Conservation (phyloP, 2,888 invertebrate species). For the Neocrepidodera transversa region DNA sequence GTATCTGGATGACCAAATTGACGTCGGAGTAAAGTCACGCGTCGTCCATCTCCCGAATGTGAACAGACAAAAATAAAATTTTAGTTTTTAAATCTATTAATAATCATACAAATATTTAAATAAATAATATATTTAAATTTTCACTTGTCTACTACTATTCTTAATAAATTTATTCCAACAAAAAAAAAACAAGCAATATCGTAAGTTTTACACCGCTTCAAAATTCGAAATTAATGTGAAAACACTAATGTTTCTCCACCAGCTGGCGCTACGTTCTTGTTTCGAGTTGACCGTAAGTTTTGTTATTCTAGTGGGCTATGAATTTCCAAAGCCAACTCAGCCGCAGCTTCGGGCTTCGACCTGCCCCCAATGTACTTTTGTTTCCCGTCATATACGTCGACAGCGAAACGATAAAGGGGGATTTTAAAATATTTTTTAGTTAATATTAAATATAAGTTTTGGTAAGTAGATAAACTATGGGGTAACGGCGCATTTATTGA, state of each 20-base stretch:
- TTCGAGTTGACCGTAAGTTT: constrained; percentile 35
- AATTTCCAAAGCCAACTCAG: constrained; percentile 31
- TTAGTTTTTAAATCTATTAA: too few relatives aligned
- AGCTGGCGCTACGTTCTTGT: constrained; percentile 32
- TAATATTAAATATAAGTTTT: too few relatives aligned
- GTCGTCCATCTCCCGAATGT: too few relatives aligned
- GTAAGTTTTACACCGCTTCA: background rate
- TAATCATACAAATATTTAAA: too few relatives aligned
- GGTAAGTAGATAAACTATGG: too few relatives aligned
- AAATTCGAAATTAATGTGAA: constrained; percentile 35
- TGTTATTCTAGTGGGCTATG: constrained; percentile 28
- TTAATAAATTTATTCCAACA: too few relatives aligned
- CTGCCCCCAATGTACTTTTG: constrained; percentile 18
- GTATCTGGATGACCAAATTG: background rate
- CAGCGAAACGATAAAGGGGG: too few relatives aligned
- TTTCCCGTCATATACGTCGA: constrained; percentile 17
- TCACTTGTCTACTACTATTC: too few relatives aligned
- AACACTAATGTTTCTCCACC: constrained; percentile 30
- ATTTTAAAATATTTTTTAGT: too few relatives aligned
- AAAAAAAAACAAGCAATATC: background rate
- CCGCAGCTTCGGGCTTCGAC: constrained; percentile 12
- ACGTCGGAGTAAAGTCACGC: background rate
- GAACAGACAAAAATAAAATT: too few relatives aligned
- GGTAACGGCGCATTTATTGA: too few relatives aligned
- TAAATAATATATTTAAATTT: too few relatives aligned